A percentile compares a stretch with the other conserved stretches of the same genome.
phyloP scores from a whole-genome alignment of 2,113 vertebrate genomes.

The Leuciscus idus region DNA sequence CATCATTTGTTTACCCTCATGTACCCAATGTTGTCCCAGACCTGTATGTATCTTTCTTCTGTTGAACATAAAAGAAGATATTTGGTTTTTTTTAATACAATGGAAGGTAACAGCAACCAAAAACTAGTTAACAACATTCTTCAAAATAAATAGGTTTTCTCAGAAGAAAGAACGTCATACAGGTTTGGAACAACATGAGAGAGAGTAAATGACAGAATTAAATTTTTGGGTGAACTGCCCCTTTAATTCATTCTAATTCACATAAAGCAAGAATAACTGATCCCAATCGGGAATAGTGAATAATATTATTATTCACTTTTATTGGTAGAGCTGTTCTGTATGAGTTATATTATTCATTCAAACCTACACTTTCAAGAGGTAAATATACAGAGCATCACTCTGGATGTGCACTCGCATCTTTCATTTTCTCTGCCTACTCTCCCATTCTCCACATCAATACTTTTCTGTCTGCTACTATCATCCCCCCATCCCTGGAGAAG shows the following conservation, averaged over 20 bases:
- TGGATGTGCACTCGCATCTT: conserved; percentile 14
- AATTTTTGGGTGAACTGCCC: no score
- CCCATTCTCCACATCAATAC: conserved; percentile 68
- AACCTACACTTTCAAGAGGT: not conserved
- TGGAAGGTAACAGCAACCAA: not conserved
- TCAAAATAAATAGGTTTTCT: not conserved
- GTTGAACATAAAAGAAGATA: not conserved
- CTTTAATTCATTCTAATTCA: not conserved
- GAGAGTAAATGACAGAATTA: not conserved
- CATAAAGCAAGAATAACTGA: no score
- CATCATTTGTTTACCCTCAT: not conserved
- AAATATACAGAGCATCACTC: not conserved
- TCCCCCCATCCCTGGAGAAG: conserved; percentile 55
- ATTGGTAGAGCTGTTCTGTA: not conserved
- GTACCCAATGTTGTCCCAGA: not conserved
- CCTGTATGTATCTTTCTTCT: not conserved
- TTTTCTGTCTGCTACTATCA: conserved; percentile 66
- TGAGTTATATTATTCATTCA: not conserved
- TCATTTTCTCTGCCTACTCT: conserved; percentile 46
- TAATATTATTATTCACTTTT: not conserved
- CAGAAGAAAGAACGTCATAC: not conserved
- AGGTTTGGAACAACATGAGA: not conserved
- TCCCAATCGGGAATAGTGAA: not conserved
- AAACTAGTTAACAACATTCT: not conserved
- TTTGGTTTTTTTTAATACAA: not conserved